A percentile compares a stretch with the other conserved stretches of the same genome.
These are phyloP conservation scores for Troilus luridus DNA, from an alignment of 2,888 invertebrate genomes.

Conservation along the genomic window DNA sequence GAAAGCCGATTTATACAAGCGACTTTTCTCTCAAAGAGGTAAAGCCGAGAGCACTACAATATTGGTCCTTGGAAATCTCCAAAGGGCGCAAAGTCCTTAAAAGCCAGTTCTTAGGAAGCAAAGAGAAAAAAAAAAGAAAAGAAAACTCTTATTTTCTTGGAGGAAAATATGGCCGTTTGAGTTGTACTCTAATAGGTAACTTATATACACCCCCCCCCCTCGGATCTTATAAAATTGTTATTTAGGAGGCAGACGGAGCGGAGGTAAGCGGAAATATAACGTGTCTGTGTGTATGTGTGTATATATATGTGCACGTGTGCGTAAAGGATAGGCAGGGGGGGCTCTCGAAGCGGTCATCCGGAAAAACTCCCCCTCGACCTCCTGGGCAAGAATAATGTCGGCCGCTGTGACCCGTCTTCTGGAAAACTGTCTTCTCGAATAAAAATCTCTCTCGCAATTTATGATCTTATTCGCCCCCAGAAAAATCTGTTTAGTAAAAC, in stretches of 20 bases:
- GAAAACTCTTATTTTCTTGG: neutral
- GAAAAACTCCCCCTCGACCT: neutral
- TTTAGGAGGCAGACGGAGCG: neutral
- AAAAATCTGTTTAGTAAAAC: slow-evolving; percentile 36
- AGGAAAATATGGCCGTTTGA: neutral
- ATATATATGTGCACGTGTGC: too few relatives aligned
- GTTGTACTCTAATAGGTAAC: slow-evolving; percentile 15
- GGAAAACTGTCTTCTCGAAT: slow-evolving; percentile 39
- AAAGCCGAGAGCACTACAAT: neutral
- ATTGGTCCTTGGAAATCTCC: neutral
- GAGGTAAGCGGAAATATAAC: slow-evolving; percentile 39
- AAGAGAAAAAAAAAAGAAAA: neutral
- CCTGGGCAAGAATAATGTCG: slow-evolving; percentile 32
- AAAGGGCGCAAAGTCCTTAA: neutral
- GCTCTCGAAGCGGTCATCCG: slow-evolving; percentile 26
- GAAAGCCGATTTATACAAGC: slow-evolving; percentile 26
- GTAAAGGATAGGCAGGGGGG: neutral
- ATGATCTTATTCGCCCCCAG: neutral
- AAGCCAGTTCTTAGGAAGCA: neutral
- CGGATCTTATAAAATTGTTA: slow-evolving; percentile 31
- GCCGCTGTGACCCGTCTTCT: neutral
- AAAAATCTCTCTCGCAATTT: slow-evolving; percentile 30
- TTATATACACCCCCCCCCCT: neutral
- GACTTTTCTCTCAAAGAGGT: neutral
- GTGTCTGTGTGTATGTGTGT: neutral